Evolutionary conservation across 2,113 vertebrate species (phyloP), one percentile per base, ranked within the genome.

Genomic region (Dolichotis patagonum): DNA sequence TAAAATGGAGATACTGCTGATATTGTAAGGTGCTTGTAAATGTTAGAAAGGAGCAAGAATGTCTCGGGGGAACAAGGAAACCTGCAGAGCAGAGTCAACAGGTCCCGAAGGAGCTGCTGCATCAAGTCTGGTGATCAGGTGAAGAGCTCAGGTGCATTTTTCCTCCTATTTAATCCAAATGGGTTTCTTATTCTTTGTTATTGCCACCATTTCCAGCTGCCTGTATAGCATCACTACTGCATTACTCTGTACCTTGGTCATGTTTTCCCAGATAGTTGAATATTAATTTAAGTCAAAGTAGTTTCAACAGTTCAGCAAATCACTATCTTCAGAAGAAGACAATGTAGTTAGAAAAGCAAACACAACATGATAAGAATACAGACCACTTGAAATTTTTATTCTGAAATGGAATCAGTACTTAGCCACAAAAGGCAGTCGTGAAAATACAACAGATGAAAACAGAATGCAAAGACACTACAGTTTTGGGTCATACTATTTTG

Each of bases 251-350:
- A 35, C 17, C 3, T 2, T 65, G 49, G 84, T 43, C 87, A 1
- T 89, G 80, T 82, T 82, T 95, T 84, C 80, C 83, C 38, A 95
- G 84, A 91, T 69, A 62, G 28, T 85, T 75, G 30, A 35, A 28
- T 54, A 54, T 95, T 96, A 93, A 94, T 96, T 97, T 88, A 93
- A 89, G 81, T 89, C 80, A 95, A 90, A 95, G 81, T 93, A 46
- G 56, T 2, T 95, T 96, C 84, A 85, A 46, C 38, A 87, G n/a
- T 49, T 96, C 56, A 92, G 90, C 75, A 95, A 97, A 93, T 62
- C 89, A 67, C 62, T 41, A 35, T 13, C 63, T 91, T 32, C 16
- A 32, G 52, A 95, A 85, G 56, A 91, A 81, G 38, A 90, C 58
- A 62, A 83, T 90, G 52, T 54, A 82, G 84, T 94, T 90, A 83